These are phyloP conservation scores for Hydractinia echinata DNA, from an alignment of 30 jellyfish, hydroid and myxozoan species.

Conservation along the genomic window DNA sequence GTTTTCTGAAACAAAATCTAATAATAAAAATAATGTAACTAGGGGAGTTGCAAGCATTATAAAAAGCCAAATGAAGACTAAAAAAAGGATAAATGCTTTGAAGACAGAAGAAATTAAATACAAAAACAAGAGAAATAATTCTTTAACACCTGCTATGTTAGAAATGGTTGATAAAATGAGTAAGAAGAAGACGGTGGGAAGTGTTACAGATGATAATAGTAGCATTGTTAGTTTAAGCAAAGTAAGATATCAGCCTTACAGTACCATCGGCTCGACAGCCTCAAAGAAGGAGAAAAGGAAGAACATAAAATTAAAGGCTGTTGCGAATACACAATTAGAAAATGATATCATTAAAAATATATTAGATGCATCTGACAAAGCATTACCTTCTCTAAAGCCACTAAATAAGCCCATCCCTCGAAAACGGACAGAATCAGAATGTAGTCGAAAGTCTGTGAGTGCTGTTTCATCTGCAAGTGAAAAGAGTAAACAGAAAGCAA, in stretches of 20 bases:
- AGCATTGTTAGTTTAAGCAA: neutral
- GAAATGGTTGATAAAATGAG: neutral
- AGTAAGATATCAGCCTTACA: neutral
- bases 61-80: no score
- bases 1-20: no score
- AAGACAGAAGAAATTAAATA: neutral
- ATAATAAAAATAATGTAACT: no score
- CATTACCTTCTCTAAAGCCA: neutral
- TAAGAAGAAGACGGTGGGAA: neutral
- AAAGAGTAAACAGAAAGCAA: no score
- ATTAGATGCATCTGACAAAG: neutral
- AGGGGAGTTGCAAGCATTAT: no score
- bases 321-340: neutral
- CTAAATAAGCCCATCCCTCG: constrained; percentile 1
- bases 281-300: neutral
- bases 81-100: neutral
- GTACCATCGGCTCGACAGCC: neutral
- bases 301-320: neutral
- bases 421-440: neutral
- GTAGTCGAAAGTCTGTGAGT: neutral
- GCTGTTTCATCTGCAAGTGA: neutral
- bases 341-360: neutral
- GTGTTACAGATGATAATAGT: neutral
- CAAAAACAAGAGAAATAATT: neutral
- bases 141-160: constrained; percentile 9